Conservation (phyloP, 2,113 vertebrate genomes). For the Plectropomus leopardus region DNA sequence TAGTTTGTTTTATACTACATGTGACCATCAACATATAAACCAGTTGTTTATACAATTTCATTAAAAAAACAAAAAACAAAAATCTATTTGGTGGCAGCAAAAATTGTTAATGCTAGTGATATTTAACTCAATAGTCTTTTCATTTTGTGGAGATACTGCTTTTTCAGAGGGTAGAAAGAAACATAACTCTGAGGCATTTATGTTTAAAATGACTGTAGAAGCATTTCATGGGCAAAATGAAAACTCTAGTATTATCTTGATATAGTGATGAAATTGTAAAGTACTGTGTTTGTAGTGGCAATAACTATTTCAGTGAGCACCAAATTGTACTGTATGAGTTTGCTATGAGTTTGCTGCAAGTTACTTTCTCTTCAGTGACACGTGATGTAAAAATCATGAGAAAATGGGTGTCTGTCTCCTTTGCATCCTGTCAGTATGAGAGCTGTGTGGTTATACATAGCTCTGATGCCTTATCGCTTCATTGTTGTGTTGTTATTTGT, state of each 20-base stretch:
- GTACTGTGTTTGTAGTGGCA: constrained; percentile 53
- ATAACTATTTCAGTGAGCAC: constrained; percentile 50
- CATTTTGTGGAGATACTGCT: constrained; percentile 3
- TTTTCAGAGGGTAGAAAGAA: background rate
- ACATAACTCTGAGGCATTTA: background rate
- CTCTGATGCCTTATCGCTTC: background rate
- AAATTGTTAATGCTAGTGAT: constrained; percentile 18
- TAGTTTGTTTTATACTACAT: constrained; percentile 14
- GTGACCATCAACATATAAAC: constrained; percentile 9
- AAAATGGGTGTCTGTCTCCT: background rate
- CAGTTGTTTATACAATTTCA: constrained; percentile 19
- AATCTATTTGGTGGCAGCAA: constrained; percentile 1
- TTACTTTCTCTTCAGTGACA: background rate
- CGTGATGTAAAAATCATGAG: background rate
- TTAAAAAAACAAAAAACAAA: constrained; percentile 31
- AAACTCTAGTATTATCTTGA: too few relatives aligned
- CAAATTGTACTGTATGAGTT: background rate
- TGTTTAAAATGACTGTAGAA: constrained; percentile 13
- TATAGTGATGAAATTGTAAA: background rate
- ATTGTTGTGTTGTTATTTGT: constrained; percentile 26
- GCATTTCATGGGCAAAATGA: constrained; percentile 18
- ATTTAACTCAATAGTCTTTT: background rate
- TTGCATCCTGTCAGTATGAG: constrained; percentile 33
- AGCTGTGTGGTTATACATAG: background rate
- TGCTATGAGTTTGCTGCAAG: constrained; percentile 9